Conservation (phyloP, 2,888 invertebrate species). For the Lithophane semibrunnea region DNA sequence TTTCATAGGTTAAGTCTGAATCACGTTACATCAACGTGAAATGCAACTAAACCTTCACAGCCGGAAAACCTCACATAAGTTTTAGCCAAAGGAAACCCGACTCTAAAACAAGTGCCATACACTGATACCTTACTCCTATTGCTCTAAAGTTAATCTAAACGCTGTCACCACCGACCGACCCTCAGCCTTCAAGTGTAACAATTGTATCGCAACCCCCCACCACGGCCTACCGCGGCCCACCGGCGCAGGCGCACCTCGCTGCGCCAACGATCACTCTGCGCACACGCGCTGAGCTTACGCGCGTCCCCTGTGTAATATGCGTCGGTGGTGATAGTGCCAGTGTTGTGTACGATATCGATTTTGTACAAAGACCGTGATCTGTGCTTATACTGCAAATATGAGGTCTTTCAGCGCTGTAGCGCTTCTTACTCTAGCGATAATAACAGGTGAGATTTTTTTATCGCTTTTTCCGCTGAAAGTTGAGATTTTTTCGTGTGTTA, state of each 20-base stretch:
- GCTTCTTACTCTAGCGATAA: conserved; percentile 80
- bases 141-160: conserved; percentile 44
- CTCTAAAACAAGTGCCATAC: conserved; percentile 41
- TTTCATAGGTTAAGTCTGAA: background rate
- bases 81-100: conserved; percentile 27
- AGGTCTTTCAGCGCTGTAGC: conserved; percentile 83
- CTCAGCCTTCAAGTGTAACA: conserved; percentile 74
- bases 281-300: conserved; percentile 87
- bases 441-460: conserved; percentile 80
- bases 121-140: conserved; percentile 28
- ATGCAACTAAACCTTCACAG: conserved; percentile 27
- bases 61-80: conserved; percentile 15
- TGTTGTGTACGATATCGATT: conserved; percentile 83
- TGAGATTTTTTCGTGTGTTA: conserved; percentile 5
- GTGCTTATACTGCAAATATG: conserved; percentile 77
- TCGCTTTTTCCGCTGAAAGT: conserved; percentile 9
- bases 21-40: conserved; percentile 14
- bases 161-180: conserved; percentile 62
- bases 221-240: conserved; percentile 68
- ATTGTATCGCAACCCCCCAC: conserved; percentile 78
- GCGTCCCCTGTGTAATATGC: conserved; percentile 84
- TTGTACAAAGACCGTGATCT: conserved; percentile 75
- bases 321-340: conserved; percentile 86
- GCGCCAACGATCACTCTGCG: conserved; percentile 77
- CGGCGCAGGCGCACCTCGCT: conserved; percentile 63